Evolutionary conservation across 1,140 invertebrate species (phyloP).

Genomic region (Sipha flava): DNA sequence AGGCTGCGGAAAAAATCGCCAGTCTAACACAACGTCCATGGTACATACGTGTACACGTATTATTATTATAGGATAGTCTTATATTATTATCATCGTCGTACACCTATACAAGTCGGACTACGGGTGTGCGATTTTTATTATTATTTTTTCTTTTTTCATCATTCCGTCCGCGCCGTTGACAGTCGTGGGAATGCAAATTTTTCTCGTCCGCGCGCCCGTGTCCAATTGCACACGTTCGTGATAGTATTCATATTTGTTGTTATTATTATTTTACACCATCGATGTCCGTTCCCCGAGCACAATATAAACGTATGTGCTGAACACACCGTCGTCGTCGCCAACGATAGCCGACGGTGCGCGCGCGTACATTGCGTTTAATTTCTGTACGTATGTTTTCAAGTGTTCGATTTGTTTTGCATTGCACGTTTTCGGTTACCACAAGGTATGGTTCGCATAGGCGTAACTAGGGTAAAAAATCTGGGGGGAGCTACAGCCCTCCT

Average conservation of each 20-base stretch:
- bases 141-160: neutral
- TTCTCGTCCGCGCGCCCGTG: neutral
- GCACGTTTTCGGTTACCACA: too few species aligned
- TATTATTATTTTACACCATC: neutral
- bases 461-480: too few species aligned
- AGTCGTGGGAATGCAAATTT: conserved; percentile 27
- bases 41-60: neutral
- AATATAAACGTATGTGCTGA: neutral
- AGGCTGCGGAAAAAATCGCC: neutral
- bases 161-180: neutral
- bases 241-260: neutral
- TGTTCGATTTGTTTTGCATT: too few species aligned
- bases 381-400: too few species aligned
- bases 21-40: neutral
- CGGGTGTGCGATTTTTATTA: neutral
- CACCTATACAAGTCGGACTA: neutral
- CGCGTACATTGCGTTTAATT: too few species aligned
- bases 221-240: neutral
- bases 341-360: too few species aligned
- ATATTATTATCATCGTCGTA: neutral
- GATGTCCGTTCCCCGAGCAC: neutral
- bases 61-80: neutral
- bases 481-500: too few species aligned
- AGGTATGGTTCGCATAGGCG: too few species aligned
- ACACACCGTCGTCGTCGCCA: too few species aligned